phyloP scores from a whole-genome alignment of 2,888 invertebrate species.

The Apotomis capreana region DNA sequence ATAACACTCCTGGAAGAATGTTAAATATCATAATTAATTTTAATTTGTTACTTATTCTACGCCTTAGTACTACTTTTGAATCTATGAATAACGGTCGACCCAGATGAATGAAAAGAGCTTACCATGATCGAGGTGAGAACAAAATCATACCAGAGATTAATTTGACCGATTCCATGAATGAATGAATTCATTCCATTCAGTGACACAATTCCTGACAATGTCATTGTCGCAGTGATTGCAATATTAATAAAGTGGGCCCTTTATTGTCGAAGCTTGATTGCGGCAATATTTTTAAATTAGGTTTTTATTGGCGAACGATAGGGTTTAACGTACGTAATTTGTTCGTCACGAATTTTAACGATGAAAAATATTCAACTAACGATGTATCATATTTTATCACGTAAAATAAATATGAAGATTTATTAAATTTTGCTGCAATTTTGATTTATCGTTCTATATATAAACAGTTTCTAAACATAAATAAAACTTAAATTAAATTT shows the following conservation, averaged over 20 bases:
- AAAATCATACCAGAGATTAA: conserved; percentile 17
- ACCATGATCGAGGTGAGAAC: conserved; percentile 33
- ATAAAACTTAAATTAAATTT: no score
- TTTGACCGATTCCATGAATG: conserved; percentile 27
- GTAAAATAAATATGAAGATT: background rate
- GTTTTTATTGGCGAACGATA: conserved; percentile 14
- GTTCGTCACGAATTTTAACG: background rate
- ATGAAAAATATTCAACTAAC: background rate
- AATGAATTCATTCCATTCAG: conserved; percentile 34
- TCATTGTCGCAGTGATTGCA: conserved; percentile 17
- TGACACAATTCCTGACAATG: conserved; percentile 17
- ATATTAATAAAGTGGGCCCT: conserved; percentile 15
- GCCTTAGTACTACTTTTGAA: background rate
- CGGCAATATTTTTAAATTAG: conserved; percentile 25
- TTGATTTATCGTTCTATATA: background rate
- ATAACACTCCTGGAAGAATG: no score
- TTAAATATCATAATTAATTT: no score
- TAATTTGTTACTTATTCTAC: no score
- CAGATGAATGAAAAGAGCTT: conserved; percentile 30
- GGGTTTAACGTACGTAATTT: conserved; percentile 2
- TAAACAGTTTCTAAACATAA: background rate
- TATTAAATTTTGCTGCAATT: background rate
- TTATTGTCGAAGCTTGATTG: conserved; percentile 13
- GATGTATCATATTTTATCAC: background rate
- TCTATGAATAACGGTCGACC: conserved; percentile 32